Percentiles rank a stretch among this genome's conserved stretches.
phyloP scores from a whole-genome alignment of 2,888 invertebrate species.

The Sesia apiformis region DNA sequence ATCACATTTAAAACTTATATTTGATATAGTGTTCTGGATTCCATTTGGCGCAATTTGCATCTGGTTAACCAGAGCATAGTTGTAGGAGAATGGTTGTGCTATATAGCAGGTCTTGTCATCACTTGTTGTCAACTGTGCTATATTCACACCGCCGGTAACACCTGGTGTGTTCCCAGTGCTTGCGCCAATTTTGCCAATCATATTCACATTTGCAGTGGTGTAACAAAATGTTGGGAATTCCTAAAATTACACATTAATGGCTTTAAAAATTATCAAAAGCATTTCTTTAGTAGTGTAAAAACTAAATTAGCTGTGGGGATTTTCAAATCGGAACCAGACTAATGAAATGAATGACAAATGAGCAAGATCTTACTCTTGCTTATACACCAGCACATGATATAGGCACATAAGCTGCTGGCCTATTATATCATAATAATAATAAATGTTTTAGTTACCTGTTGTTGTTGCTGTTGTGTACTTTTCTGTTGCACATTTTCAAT shows the following conservation, averaged over 20 bases:
- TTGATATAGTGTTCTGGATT: slow-evolving; percentile 82
- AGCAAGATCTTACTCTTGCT: too few relatives aligned
- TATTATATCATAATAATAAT: background rate
- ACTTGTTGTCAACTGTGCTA: slow-evolving; percentile 77
- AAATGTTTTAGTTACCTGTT: slow-evolving; percentile 23
- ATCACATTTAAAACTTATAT: slow-evolving; percentile 91
- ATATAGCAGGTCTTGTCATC: slow-evolving; percentile 84
- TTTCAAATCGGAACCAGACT: too few relatives aligned
- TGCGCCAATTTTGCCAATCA: slow-evolving; percentile 77
- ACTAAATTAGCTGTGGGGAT: too few relatives aligned
- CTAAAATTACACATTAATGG: slow-evolving; percentile 24
- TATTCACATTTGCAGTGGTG: slow-evolving; percentile 77
- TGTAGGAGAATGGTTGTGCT: slow-evolving; percentile 84
- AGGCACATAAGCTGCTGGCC: background rate
- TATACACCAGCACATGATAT: too few relatives aligned
- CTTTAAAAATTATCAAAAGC: too few relatives aligned
- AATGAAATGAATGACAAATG: too few relatives aligned
- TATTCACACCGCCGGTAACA: slow-evolving; percentile 75
- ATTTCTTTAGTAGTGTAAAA: too few relatives aligned
- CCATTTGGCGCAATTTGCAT: slow-evolving; percentile 85
- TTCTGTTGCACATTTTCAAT: slow-evolving; percentile 77
- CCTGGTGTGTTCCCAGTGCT: slow-evolving; percentile 50
- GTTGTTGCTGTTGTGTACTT: slow-evolving; percentile 65
- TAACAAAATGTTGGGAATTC: slow-evolving; percentile 84
- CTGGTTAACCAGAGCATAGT: slow-evolving; percentile 89